Evolutionary conservation across 1,140 invertebrate genomes (phyloP), one percentile per base, ranked within the genome.

Genomic region (Drosophila mojavensis): DNA sequence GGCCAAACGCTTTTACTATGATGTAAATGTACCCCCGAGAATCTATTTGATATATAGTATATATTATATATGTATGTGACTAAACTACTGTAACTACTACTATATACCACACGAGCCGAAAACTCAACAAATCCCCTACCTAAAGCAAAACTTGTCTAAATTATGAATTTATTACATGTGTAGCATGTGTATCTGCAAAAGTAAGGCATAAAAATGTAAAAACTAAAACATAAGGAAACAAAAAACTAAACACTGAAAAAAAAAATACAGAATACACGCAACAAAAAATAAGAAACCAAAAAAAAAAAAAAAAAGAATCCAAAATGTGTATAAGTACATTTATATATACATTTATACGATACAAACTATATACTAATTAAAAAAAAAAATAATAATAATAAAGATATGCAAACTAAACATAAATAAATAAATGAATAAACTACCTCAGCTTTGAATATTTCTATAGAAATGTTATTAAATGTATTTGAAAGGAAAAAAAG

Each of bases 381-480:
- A 54, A 69, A 17, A 66, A 33, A 55, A 47, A 20, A 20, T 2
- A 20, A 20, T 1, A 20, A 20, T 2, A 20, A 20, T 1, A 65
- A 9, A 26, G 20, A 71, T 65, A 88, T 75, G 62, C 60, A 64
- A 75, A 78, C 41, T 64, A 56, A 82, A 79, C 20, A 61, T 63
- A 63, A 76, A 81, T 69, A 66, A 39, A 50, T 85, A 77, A 78
- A 81, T 75, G 78, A 85, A 85, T 85, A 50, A 83, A 89, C 84
- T 89, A 89, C 84, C 84, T 89, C 84, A 89, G 84, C 85, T 89
- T 88, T 78, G 81, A 80, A 89, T 84, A 89, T 89, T 89, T 90
- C 80, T 89, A 89, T 84, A 84, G 81, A 89, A 88, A 79, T 90
- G 78, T 84, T 89, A 84, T 89, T 84, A 70, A 89, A 89, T 84